Evolutionary conservation across 2,797 vertebrate genomes (phyloP).

Genomic region (Chiroxiphia lanceolata): DNA sequence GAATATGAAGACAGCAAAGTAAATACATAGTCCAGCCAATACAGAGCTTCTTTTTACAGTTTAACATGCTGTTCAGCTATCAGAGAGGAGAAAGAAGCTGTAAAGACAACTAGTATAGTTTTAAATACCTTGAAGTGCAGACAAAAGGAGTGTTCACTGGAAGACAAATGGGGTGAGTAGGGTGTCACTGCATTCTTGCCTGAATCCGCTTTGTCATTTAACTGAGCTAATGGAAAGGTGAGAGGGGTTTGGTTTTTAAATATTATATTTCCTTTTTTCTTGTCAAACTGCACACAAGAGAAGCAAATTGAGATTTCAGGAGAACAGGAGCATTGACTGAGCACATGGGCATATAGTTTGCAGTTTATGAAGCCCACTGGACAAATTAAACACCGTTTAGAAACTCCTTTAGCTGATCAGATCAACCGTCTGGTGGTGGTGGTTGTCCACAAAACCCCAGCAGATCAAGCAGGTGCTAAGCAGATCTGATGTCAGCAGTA

Average conservation of each 20-base stretch:
- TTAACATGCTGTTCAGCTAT: neutral
- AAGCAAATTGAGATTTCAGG: neutral
- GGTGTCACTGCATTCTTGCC: neutral
- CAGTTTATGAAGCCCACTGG: neutral
- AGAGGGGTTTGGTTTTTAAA: neutral
- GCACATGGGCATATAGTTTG: neutral
- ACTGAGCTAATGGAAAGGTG: neutral
- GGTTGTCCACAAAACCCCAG: neutral
- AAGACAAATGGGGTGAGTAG: neutral
- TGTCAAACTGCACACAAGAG: neutral
- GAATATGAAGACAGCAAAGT: neutral
- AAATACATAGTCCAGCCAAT: neutral
- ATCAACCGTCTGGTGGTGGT: neutral
- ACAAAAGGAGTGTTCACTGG: neutral
- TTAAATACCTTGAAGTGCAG: neutral
- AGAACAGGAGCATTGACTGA: neutral
- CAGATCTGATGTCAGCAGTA: neutral
- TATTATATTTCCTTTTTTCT: neutral
- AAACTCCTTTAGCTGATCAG: neutral
- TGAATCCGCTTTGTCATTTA: neutral
- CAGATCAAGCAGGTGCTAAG: neutral
- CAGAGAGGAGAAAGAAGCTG: neutral
- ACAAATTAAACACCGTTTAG: neutral
- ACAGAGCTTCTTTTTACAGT: neutral
- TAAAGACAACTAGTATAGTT: neutral